Conservation (phyloP, 2,113 vertebrate species). For the Agapornis roseicollis region DNA sequence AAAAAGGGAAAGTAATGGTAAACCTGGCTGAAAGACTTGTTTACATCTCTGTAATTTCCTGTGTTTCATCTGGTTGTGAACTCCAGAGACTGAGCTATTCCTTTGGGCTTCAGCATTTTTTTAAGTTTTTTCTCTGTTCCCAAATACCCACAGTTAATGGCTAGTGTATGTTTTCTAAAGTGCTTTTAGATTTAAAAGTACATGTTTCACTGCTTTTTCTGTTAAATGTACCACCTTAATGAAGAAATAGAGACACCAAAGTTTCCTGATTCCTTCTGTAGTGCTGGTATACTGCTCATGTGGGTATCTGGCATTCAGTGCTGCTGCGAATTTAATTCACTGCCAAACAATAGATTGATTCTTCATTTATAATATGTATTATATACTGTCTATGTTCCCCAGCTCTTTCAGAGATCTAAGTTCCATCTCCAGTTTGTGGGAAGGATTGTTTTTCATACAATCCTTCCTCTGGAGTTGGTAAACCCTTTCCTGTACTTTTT, state of each 20-base stretch:
- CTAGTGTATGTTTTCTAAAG: neutral
- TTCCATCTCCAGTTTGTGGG: neutral
- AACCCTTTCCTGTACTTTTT: neutral
- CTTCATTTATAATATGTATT: neutral
- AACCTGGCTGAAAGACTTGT: slow-evolving; percentile 52
- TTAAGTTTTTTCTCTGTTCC: slow-evolving; percentile 21
- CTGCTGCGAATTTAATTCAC: neutral
- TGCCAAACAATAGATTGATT: neutral
- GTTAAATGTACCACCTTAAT: neutral
- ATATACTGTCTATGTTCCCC: neutral
- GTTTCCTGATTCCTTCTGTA: neutral
- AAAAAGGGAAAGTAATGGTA: slow-evolving; percentile 20
- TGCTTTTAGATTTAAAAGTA: neutral
- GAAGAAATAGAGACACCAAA: neutral
- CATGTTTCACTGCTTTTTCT: neutral
- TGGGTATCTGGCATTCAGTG: neutral
- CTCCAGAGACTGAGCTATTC: slow-evolving; percentile 29
- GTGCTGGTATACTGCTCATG: neutral
- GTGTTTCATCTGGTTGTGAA: slow-evolving; percentile 47
- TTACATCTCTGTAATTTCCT: slow-evolving; percentile 62
- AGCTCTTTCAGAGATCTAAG: neutral
- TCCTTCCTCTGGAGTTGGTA: neutral
- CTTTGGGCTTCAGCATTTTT: slow-evolving; percentile 11
- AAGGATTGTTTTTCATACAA: neutral
- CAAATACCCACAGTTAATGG: neutral